Conservation (phyloP, 2,888 invertebrate species). For the Megalurothrips usitatus region DNA sequence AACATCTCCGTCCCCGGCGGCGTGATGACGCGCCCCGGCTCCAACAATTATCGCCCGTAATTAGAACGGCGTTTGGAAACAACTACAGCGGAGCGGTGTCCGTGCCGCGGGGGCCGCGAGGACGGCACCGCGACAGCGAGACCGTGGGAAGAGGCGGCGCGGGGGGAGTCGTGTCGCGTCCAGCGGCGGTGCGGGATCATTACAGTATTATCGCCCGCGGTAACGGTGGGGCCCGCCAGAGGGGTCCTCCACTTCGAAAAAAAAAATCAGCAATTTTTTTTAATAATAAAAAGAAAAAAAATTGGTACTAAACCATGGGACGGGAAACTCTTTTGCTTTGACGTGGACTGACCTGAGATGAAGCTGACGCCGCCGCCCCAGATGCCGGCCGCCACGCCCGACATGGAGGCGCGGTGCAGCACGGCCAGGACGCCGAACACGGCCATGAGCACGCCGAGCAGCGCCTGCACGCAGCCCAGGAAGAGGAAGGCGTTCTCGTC, state of each 20-base stretch:
- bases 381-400: constrained; percentile 41
- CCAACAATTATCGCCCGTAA: constrained; percentile 11
- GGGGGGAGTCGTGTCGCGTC: not conserved
- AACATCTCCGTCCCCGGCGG: not conserved
- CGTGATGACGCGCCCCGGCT: not conserved
- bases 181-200: not conserved
- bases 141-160: too few relatives aligned
- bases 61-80: constrained; percentile 14
- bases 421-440: constrained; percentile 42
- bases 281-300: too few relatives aligned
- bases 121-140: too few relatives aligned
- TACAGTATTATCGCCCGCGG: not conserved
- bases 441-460: constrained; percentile 41
- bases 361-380: constrained; percentile 42
- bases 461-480: constrained; percentile 39
- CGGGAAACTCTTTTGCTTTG: too few relatives aligned
- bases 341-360: constrained; percentile 30
- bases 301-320: too few relatives aligned
- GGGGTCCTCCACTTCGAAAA: too few relatives aligned
- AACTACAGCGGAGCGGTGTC: not conserved
- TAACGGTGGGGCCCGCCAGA: not conserved
- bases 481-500: constrained; percentile 35
- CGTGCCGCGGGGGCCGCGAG: too few relatives aligned
- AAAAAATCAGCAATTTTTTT: too few relatives aligned
- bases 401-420: constrained; percentile 41